Percentiles rank a stretch among this genome's conserved stretches.
Evolutionary conservation across 2,888 invertebrate genomes (phyloP).

Genomic region (Sipha maydis): DNA sequence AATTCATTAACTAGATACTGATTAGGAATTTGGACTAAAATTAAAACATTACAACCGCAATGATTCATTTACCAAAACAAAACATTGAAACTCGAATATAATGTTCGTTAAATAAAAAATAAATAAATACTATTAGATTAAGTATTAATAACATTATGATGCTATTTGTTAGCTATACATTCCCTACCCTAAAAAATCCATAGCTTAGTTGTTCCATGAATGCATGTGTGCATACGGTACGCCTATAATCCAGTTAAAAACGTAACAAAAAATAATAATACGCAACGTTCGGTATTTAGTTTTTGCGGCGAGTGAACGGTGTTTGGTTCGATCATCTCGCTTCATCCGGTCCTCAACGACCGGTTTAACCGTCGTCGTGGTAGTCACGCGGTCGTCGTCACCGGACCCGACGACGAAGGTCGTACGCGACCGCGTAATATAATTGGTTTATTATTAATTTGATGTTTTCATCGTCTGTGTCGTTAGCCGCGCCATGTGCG

Average conservation of each 20-base stretch:
- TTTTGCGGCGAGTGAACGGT: not conserved
- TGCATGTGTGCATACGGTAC: not conserved
- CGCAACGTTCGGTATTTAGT: not conserved
- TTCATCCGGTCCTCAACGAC: conserved; percentile 45
- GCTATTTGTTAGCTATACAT: not conserved
- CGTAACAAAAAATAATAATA: not conserved
- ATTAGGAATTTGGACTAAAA: too few relatives aligned
- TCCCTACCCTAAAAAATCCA: not conserved
- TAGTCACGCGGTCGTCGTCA: conserved; percentile 22
- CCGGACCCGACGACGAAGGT: conserved; percentile 39
- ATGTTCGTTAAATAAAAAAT: too few relatives aligned
- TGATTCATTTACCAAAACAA: too few relatives aligned
- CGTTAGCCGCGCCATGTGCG: not conserved
- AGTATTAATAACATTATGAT: too few relatives aligned
- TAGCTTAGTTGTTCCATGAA: not conserved
- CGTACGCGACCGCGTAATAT: conserved; percentile 13
- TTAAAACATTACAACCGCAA: too few relatives aligned
- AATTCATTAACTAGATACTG: too few relatives aligned
- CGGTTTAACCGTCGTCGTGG: conserved; percentile 32
- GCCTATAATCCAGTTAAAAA: not conserved
- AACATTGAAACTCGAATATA: too few relatives aligned
- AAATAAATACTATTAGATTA: too few relatives aligned
- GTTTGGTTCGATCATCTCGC: not conserved
- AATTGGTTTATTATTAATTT: conserved; percentile 54
- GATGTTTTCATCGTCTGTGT: conserved; percentile 24